Percentiles rank a stretch among this genome's conserved stretches.
These are phyloP conservation scores for Cairina moschata DNA, from an alignment of 2,113 vertebrate species.

Conservation along the genomic window DNA sequence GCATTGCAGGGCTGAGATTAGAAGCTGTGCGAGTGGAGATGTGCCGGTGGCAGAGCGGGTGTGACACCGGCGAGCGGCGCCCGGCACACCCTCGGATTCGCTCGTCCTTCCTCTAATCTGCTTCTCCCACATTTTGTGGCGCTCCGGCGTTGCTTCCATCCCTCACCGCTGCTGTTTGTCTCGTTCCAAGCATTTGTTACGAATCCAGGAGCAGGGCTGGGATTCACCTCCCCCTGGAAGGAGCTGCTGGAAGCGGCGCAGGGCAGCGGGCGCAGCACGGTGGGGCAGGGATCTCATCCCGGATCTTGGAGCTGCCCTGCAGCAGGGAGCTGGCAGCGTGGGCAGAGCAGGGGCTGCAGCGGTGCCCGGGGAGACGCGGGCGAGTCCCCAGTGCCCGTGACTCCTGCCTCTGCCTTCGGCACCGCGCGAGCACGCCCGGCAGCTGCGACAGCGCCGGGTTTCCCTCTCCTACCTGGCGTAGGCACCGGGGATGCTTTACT, in stretches of 20 bases:
- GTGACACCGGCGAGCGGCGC: neutral
- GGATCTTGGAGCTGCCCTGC: neutral
- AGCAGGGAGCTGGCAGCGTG: fast-evolving
- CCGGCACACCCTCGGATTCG: neutral
- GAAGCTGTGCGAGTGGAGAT: conserved; percentile 48
- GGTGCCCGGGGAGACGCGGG: fast-evolving
- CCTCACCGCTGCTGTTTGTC: neutral
- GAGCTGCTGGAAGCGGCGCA: neutral
- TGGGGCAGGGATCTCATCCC: neutral
- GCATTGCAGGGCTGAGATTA: conserved; percentile 66
- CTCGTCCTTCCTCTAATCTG: neutral
- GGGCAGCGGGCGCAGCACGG: fast-evolving
- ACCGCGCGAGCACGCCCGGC: neutral
- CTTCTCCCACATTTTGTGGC: neutral
- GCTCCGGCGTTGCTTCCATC: neutral
- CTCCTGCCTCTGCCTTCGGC: neutral
- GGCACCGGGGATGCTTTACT: neutral
- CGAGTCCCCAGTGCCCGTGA: neutral
- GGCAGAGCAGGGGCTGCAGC: fast-evolving
- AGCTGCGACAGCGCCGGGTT: neutral
- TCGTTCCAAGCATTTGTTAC: conserved; percentile 17
- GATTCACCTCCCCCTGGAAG: neutral
- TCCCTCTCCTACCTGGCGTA: neutral
- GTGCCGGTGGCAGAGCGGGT: conserved; percentile 15
- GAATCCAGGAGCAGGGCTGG: neutral